Evolutionary conservation across 2,888 invertebrate genomes (phyloP), one percentile per base, ranked within the genome.

Genomic region (Caenorhabditis macrosperma): DNA sequence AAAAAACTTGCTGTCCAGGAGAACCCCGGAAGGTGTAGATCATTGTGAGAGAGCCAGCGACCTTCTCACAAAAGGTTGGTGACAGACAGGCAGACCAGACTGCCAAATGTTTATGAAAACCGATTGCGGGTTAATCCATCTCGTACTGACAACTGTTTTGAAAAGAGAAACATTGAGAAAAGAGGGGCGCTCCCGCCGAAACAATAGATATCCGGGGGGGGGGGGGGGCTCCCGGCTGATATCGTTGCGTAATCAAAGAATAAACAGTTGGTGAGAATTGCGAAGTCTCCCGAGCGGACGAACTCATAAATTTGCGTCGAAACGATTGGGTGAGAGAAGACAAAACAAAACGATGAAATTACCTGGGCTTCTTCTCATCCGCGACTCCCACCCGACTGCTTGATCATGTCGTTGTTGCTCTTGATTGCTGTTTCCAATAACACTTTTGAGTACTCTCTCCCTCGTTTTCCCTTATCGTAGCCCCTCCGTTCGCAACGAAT

Each of bases 101-200:
- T 22, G 9, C 15, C 33, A 35, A 64, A 52, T 71, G 78, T 78
- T 78, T 66, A 71, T 71, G 52, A 72, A 44, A 71, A 57, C 57
- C 61, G 60, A 69, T 64, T 71, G 63, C 60, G 60, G 66, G 71
- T 71, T 78, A 78, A 78, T 78, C 78, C 66, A 71, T 71, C 71
- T 66, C 59, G 41, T 38, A 78, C 46, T 35, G 71, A 78, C 78
- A 78, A 78, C 71, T 78, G 78, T 78, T 78, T 78, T 72, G 60
- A 78, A 54, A 77, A 54, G 75, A 52, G 57, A 66, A 50, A 38
- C 17, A 61, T 44, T 20, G 55, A 66, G 59, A 74, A 64, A 66
- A 46, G 57, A 17, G 52, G 20, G 46, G 52, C 41, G 46, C 55
- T 17, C 17, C 35, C 5, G 30, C 52, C 10, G 77, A 77, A 77